Conservation (phyloP, 2,888 invertebrate genomes). For the Diplolepis rosae region DNA sequence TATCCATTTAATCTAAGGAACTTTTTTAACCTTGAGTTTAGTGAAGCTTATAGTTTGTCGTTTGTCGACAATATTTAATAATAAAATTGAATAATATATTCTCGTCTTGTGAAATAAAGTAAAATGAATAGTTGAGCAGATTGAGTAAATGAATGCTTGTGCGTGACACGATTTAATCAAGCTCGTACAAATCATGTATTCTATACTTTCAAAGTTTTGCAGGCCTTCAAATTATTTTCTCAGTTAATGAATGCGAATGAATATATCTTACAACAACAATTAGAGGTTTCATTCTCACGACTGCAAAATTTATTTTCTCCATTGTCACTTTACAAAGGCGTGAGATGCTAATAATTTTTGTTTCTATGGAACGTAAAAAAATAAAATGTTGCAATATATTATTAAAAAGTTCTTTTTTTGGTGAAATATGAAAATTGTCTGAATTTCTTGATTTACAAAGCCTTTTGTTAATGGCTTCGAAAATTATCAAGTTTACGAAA, state of each 20-base stretch:
- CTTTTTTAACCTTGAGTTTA: neutral
- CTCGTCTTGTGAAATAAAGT: constrained; percentile 17
- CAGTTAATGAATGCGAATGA: neutral
- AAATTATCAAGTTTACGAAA: too few relatives aligned
- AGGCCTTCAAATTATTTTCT: constrained; percentile 20
- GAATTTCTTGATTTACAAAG: too few relatives aligned
- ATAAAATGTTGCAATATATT: neutral
- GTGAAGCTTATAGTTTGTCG: neutral
- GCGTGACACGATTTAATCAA: constrained; percentile 28
- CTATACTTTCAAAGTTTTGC: constrained; percentile 1
- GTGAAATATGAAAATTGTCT: too few relatives aligned
- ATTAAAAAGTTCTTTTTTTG: neutral
- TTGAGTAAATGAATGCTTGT: constrained; percentile 8
- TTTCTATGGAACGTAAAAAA: neutral
- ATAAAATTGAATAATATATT: neutral
- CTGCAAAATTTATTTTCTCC: constrained; percentile 9
- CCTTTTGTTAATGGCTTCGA: too few relatives aligned
- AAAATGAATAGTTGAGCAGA: constrained; percentile 2
- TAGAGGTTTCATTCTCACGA: constrained; percentile 13
- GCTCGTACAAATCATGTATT: constrained; percentile 3
- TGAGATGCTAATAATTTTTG: constrained; percentile 12
- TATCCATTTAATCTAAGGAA: neutral
- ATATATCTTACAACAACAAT: constrained; percentile 15
- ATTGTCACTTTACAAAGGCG: constrained; percentile 3
- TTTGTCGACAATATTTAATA: neutral